phyloP scores from a whole-genome alignment of 2,888 invertebrate species.

The Saturnia pavonia region DNA sequence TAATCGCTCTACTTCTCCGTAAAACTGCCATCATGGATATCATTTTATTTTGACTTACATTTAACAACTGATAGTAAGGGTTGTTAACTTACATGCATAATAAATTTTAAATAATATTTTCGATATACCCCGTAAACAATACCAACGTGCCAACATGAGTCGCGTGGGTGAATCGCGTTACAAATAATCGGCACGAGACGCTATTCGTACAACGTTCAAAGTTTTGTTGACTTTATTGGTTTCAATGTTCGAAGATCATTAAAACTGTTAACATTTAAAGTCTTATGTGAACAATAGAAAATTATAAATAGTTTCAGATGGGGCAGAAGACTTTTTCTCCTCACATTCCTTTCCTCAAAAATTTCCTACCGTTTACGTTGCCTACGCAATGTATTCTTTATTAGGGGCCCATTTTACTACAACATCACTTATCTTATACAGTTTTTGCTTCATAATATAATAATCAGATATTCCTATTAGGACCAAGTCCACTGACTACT shows the following conservation, averaged over 20 bases:
- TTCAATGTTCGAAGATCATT: not conserved
- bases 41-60: too few species aligned
- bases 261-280: not conserved
- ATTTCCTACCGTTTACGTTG: not conserved
- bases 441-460: not conserved
- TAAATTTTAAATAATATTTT: not conserved
- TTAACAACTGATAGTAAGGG: too few species aligned
- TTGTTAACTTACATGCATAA: not conserved
- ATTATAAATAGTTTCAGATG: not conserved
- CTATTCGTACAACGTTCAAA: too few species aligned
- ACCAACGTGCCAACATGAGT: not conserved
- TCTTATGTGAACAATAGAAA: not conserved
- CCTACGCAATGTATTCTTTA: not conserved
- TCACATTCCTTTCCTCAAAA: too few species aligned
- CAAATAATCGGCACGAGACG: too few species aligned
- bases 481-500: constrained; percentile 64
- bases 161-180: too few species aligned
- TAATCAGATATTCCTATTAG: constrained; percentile 37
- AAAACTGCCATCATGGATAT: too few species aligned
- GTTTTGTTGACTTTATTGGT: too few species aligned
- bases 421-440: not conserved
- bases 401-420: not conserved
- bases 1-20: too few species aligned
- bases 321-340: too few species aligned
- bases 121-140: not conserved